Base-by-base conservation (phyloP, 2,113 vertebrate species). In the Scomber japonicus region DNA sequence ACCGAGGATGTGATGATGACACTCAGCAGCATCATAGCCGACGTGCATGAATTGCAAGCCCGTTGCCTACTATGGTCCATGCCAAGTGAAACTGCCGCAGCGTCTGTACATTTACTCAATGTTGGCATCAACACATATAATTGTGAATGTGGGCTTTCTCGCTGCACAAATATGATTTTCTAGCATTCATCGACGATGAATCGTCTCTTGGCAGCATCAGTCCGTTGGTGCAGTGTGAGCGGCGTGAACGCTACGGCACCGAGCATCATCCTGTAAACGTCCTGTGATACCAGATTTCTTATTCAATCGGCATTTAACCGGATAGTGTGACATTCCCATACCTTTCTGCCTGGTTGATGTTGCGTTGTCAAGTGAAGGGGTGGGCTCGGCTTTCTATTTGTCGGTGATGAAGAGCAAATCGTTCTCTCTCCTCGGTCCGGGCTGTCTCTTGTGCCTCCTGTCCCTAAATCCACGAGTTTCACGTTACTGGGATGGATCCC, bases 31-130 rank as follows among this genome's bases (percentile, higher is more conserved):
- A 94, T 93, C 90, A 92, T 44, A 83, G 85, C 79, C 90, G 87
- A 91, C 91, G 90, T 92, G 91, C 91, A 85, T 91, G 89, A 84
- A 84, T 89, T 66, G 82, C 82, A 73, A 91, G 85, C 86, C 88
- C 84, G 68, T 82, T 64, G 70, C 78, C 73, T 82, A 88, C 81
- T 87, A 83, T 70, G 78, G 56, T 91, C 89, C 85, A 87, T 88
- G 90, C 93, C 89, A 90, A 92, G 88, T 85, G 17, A 81, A 92
- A 93, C 80, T 95, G 94, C 94, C 94, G 94, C 94, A 95, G 91
- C 92, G 94, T 81, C 90, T 89, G 53, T 51, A 82, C 87, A 79
- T 86, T 70, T 70, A 84, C 84, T 90, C 79, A 78, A 64, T 62
- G 70, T 60, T 89, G 86, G 87, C 91, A 87, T 71, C 80, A 75